A percentile compares a stretch with the other conserved stretches of the same genome.
phyloP scores from a whole-genome alignment of 2,888 invertebrate species.

The Melieria omissa region DNA sequence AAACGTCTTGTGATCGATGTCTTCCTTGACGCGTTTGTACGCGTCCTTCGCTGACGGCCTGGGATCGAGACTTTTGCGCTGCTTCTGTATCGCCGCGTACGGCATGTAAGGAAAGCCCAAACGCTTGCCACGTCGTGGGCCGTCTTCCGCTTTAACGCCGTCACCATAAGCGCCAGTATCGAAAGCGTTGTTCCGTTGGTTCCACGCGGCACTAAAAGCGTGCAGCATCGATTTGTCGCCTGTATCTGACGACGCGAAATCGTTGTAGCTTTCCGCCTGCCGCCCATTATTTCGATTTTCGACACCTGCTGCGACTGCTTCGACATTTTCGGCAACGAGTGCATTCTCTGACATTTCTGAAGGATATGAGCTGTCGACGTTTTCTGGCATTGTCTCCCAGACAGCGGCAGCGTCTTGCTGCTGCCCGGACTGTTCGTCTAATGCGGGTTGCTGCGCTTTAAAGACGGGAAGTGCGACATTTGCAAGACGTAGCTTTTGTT shows the following conservation, averaged over 20 bases:
- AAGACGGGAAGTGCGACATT: no score
- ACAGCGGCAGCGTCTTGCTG: not conserved
- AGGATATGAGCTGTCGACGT: not conserved
- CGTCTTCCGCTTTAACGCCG: not conserved
- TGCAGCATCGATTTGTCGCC: no score
- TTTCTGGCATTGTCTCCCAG: slow-evolving; percentile 5
- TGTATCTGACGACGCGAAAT: not conserved
- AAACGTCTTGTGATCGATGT: slow-evolving; percentile 13
- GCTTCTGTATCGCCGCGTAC: slow-evolving; percentile 18
- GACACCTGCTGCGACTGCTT: not conserved
- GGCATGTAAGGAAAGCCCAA: slow-evolving; percentile 21
- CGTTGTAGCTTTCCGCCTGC: not conserved
- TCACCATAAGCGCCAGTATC: not conserved
- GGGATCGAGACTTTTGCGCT: not conserved
- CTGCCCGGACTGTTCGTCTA: not conserved
- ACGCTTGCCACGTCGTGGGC: not conserved
- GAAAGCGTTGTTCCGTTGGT: not conserved
- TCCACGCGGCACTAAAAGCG: no score
- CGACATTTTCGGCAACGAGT: not conserved
- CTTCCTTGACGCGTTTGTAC: slow-evolving; percentile 16
- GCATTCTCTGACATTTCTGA: not conserved
- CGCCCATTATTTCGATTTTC: not conserved
- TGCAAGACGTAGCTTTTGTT: not conserved
- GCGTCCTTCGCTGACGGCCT: slow-evolving; percentile 6
- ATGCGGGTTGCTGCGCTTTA: not conserved